phyloP scores from a whole-genome alignment of 2,797 vertebrate species.

The Anolis apletophallus region DNA sequence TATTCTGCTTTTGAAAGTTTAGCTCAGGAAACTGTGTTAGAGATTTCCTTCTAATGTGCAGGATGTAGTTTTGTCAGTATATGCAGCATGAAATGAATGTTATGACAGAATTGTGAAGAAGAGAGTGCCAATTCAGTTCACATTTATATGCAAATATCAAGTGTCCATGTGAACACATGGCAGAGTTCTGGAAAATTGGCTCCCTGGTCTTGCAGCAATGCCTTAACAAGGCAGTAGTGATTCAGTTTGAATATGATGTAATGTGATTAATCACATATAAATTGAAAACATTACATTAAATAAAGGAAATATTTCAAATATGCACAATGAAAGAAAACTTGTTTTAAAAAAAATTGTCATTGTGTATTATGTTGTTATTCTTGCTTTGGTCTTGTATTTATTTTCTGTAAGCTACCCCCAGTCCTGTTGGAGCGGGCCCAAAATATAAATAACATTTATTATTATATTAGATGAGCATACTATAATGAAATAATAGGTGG shows the following conservation, averaged over 20 bases:
- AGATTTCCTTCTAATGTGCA: not conserved
- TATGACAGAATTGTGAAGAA: not conserved
- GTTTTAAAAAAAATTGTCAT: too few species aligned
- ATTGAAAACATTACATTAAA: not conserved
- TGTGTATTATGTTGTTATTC: too few species aligned
- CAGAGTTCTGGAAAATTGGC: conserved; percentile 4
- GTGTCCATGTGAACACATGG: conserved; percentile 4
- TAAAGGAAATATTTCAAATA: conserved; percentile 5
- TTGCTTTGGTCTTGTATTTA: too few species aligned
- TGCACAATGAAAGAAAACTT: not conserved
- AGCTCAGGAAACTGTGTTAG: not conserved
- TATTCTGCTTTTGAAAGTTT: not conserved
- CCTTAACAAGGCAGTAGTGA: not conserved
- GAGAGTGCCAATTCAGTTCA: conserved; percentile 7
- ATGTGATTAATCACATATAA: not conserved
- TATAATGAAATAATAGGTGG: not conserved
- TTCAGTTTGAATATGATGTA: not conserved
- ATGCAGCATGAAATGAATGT: not conserved
- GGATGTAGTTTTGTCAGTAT: not conserved
- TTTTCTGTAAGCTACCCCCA: too few species aligned
- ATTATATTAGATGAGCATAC: not conserved
- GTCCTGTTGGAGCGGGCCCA: too few species aligned
- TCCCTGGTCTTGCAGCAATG: not conserved
- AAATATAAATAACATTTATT: too few species aligned
- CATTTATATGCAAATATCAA: not conserved